Evolutionary conservation across 2,888 invertebrate genomes (phyloP), one percentile per base, ranked within the genome.

Genomic region (Brachyptera risi): DNA sequence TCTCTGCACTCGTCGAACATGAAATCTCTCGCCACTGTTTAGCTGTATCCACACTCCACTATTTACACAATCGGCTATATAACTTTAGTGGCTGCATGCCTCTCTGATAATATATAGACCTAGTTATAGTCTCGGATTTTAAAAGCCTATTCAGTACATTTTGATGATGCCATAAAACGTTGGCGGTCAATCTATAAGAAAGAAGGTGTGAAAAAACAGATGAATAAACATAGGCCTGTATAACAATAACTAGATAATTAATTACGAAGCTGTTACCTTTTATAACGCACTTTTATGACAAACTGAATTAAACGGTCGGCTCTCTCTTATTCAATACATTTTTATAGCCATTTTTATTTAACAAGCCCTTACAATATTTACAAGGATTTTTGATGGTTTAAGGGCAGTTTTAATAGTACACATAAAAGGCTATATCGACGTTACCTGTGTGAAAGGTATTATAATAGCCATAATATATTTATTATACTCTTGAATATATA

Each of bases 91-190:
- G 15, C 15, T n/a, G 27, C 27, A n/a, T 51, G 51, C 38, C 38
- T 4, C 17, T 17, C 38, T 38, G 38, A 38, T 38, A 38, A 51
- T 50, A 50, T 50, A 51, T 51, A 51, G 51, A 31, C n/a, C 51
- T 27, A 1, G 17, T 31, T 21, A 44, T 21, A 27, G 51, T 11
- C 3, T 44, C 51, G 31, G 7, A 51, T 27, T 51, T 51, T 51
- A 51, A 51, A 31, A 35, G 31, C 21, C 27, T 31, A 17, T 31
- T 31, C 51, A 51, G 31, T 31, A 31, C 15, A 50, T 1, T 61
- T 61, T 61, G 61, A 61, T 58, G 61, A 54, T 35, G 37, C 27
- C 61, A 58, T 61, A 61, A 61, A 61, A 58, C 31, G 40, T 11
- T 59, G 59, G 11, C 31, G 51, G 51, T 51, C 51, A 51, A 31